Conservation (phyloP, 2,888 invertebrate species). For the Acanthosepion lycidas region DNA sequence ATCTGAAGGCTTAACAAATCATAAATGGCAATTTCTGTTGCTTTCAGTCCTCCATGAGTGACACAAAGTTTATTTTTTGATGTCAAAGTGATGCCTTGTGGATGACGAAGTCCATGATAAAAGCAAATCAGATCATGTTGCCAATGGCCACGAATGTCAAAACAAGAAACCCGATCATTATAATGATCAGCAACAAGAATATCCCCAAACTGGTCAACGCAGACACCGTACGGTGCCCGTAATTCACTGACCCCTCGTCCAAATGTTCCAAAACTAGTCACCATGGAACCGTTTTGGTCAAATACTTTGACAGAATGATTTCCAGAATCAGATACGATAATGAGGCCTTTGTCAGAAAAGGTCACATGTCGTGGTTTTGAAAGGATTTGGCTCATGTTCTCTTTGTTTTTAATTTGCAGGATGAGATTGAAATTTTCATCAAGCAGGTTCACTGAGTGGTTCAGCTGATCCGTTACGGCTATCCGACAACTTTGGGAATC, state of each 20-base stretch:
- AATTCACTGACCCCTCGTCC: slow-evolving; percentile 76
- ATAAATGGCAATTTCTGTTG: slow-evolving; percentile 56
- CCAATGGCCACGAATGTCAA: slow-evolving; percentile 61
- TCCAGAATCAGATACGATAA: slow-evolving; percentile 76
- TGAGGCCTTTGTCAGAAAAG: slow-evolving; percentile 72
- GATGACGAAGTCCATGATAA: slow-evolving; percentile 56
- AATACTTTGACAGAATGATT: slow-evolving; percentile 76
- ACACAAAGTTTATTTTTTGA: slow-evolving; percentile 55
- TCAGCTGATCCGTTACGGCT: slow-evolving; percentile 75
- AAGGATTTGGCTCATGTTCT: slow-evolving; percentile 73
- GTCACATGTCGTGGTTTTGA: slow-evolving; percentile 76
- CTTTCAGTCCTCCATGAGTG: slow-evolving; percentile 59
- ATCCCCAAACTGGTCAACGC: slow-evolving; percentile 75
- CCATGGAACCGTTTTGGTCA: slow-evolving; percentile 74
- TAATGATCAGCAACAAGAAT: slow-evolving; percentile 77
- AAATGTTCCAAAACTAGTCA: slow-evolving; percentile 75
- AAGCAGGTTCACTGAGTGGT: slow-evolving; percentile 73
- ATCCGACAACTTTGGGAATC: slow-evolving; percentile 68
- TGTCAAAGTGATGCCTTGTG: slow-evolving; percentile 58
- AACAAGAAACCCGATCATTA: slow-evolving; percentile 70
- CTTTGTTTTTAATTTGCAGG: slow-evolving; percentile 66
- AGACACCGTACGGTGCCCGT: slow-evolving; percentile 76
- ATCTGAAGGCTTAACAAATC: slow-evolving; percentile 35
- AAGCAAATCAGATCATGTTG: slow-evolving; percentile 60
- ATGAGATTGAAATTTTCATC: slow-evolving; percentile 72